Evolutionary conservation across 2,888 invertebrate species (phyloP).

Genomic region (Athalia cordata): DNA sequence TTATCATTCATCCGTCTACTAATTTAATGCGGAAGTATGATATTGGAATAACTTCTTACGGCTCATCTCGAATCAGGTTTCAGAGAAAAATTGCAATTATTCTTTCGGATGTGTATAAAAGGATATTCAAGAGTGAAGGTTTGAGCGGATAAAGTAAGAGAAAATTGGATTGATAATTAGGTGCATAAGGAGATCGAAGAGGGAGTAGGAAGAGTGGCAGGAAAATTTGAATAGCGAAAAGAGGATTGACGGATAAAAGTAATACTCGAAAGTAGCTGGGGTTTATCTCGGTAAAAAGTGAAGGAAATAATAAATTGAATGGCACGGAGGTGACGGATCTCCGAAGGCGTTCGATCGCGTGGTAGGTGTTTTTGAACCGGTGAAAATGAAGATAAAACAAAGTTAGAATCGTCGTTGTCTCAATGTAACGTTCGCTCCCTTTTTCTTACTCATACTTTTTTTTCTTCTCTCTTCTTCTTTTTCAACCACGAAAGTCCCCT

Average conservation of each 20-base stretch:
- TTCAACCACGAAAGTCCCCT: neutral
- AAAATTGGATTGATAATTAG: conserved; percentile 43
- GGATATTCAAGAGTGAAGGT: no score
- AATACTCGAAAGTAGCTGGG: conserved; percentile 13
- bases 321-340: neutral
- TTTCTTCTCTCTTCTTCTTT: no score
- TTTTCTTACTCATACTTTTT: neutral
- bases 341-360: neutral
- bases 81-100: neutral
- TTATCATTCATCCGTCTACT: no score
- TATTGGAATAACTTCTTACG: no score
- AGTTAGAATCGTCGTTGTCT: conserved; percentile 12
- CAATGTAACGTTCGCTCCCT: conserved; percentile 31
- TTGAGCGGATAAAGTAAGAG: conserved; percentile 2
- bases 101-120: no score
- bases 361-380: conserved; percentile 14
- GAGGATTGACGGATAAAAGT: conserved; percentile 39
- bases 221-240: conserved; percentile 21
- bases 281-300: no score
- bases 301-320: conserved; percentile 42
- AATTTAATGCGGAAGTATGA: no score
- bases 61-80: no score
- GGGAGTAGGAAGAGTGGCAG: conserved; percentile 16
- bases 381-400: conserved; percentile 39
- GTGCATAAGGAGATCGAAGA: conserved; percentile 38